A percentile compares a stretch with the other conserved stretches of the same genome.
Conservation (phyloP, 2,888 invertebrate species). For the Diogma glabrata region DNA sequence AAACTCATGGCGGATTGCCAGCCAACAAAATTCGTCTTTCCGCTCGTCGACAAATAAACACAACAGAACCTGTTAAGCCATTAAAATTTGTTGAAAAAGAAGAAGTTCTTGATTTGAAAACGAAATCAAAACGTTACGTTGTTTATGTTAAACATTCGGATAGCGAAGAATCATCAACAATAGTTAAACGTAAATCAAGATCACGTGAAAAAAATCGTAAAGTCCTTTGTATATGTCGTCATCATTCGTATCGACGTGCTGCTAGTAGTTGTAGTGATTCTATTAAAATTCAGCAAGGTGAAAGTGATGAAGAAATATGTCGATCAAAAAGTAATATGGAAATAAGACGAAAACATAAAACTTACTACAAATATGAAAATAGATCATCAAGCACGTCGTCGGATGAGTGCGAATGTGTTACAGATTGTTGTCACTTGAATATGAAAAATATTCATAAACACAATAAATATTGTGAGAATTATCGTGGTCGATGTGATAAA, state of each 20-base stretch:
- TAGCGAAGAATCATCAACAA: slow-evolving; percentile 24
- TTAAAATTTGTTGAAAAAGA: slow-evolving; percentile 33
- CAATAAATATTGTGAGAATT: not conserved
- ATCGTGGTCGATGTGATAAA: not conserved
- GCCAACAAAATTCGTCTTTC: slow-evolving; percentile 49
- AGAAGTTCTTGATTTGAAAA: slow-evolving; percentile 28
- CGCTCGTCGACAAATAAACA: slow-evolving; percentile 29
- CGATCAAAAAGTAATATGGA: slow-evolving; percentile 37
- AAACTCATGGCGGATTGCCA: slow-evolving; percentile 79
- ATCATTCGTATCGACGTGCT: slow-evolving; percentile 30
- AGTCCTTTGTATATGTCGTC: slow-evolving; percentile 22
- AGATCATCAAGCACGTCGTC: slow-evolving; percentile 18
- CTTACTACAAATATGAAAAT: slow-evolving; percentile 17
- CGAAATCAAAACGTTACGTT: slow-evolving; percentile 30
- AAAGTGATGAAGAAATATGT: slow-evolving; percentile 30
- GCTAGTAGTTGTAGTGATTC: slow-evolving; percentile 28
- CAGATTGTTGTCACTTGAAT: slow-evolving; percentile 36
- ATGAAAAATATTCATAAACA: not conserved
- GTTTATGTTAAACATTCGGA: slow-evolving; percentile 28
- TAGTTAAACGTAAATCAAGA: not conserved
- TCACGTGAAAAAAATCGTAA: slow-evolving; percentile 22
- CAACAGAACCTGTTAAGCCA: slow-evolving; percentile 31
- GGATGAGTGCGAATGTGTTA: slow-evolving; percentile 41
- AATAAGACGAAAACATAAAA: slow-evolving; percentile 27
- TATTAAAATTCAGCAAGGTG: slow-evolving; percentile 17